Evolutionary conservation across 2,113 vertebrate genomes (phyloP).

Genomic region (Coturnix japonica): DNA sequence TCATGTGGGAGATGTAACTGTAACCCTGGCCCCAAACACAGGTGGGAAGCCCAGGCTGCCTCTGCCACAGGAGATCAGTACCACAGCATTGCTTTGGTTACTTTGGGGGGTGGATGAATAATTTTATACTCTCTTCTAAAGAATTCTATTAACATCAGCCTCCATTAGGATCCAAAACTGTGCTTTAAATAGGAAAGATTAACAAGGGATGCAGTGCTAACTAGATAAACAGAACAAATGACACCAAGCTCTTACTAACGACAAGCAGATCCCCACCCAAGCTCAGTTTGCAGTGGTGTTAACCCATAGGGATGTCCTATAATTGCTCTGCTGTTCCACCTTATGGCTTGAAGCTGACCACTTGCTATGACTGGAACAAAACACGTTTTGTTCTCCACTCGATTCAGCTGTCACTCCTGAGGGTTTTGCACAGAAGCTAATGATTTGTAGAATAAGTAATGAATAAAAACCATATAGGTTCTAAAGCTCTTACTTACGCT

Average conservation of each 20-base stretch:
- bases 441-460: not conserved
- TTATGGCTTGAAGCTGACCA: not conserved
- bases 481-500: not conserved
- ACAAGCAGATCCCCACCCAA: not conserved
- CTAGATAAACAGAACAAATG: not conserved
- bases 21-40: not conserved
- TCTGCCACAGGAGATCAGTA: not conserved
- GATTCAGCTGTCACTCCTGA: not conserved
- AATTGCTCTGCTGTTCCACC: not conserved
- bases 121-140: not conserved
- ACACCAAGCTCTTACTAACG: not conserved
- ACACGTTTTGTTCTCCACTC: not conserved
- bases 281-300: not conserved
- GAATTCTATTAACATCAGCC: not conserved
- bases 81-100: not conserved
- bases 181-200: not conserved
- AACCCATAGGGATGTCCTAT: not conserved
- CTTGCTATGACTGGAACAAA: not conserved
- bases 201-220: not conserved
- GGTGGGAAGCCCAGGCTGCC: not conserved
- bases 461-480: not conserved
- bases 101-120: not conserved
- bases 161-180: not conserved
- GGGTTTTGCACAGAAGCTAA: not conserved
- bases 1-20: not conserved